A percentile compares a stretch with the other conserved stretches of the same genome.
Evolutionary conservation across 2,888 invertebrate species (phyloP).

Genomic region (Gastrophysa polygoni): DNA sequence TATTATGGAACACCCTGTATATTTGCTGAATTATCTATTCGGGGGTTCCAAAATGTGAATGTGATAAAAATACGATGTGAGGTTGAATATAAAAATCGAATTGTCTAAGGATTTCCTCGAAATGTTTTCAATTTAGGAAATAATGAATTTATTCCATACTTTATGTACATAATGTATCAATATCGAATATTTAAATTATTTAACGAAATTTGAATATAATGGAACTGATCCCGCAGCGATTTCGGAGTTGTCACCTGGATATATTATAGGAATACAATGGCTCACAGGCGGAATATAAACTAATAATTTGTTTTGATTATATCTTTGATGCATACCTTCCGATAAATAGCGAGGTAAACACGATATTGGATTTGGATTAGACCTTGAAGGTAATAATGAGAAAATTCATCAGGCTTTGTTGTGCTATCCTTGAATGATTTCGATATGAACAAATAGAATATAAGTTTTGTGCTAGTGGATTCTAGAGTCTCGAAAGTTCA

Average conservation of each 20-base stretch:
- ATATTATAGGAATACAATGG: background rate
- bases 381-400: background rate
- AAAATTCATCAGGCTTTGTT: background rate
- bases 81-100: too few species aligned
- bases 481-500: too few species aligned
- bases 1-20: too few species aligned
- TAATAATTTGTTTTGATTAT: background rate
- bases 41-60: too few species aligned
- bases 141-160: too few species aligned
- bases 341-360: background rate
- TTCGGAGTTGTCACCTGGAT: background rate
- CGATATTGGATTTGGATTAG: constrained; percentile 1
- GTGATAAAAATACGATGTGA: too few species aligned
- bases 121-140: too few species aligned
- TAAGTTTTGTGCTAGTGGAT: too few species aligned
- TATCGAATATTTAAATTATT: background rate
- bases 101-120: too few species aligned
- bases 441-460: too few species aligned
- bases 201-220: background rate
- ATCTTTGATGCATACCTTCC: background rate
- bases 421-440: background rate
- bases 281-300: background rate
- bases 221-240: background rate
- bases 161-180: too few species aligned
- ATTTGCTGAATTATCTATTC: too few species aligned